A percentile compares a stretch with the other conserved stretches of the same genome.
Evolutionary conservation across 2,888 invertebrate species (phyloP).

Genomic region (Ochropleura plecta): DNA sequence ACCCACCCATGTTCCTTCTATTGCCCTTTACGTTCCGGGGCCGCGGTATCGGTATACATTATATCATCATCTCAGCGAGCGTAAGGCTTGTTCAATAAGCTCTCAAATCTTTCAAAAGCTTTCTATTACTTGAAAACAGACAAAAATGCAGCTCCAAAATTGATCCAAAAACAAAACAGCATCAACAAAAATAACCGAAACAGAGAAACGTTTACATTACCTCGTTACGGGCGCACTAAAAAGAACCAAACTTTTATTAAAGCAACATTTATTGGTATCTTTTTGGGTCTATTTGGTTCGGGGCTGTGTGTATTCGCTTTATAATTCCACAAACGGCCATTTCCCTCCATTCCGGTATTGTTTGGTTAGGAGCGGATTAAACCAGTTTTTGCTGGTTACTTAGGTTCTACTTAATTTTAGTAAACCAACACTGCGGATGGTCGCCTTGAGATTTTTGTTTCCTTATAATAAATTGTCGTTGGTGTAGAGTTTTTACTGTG

Average conservation of each 20-base stretch:
- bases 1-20: no score
- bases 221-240: constrained; percentile 52
- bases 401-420: constrained; percentile 69
- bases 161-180: constrained; percentile 29
- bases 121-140: neutral
- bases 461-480: constrained; percentile 49
- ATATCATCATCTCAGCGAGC: no score
- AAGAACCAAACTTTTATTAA: constrained; percentile 59
- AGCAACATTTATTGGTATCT: constrained; percentile 62
- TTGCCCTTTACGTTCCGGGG: no score
- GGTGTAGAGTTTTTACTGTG: constrained; percentile 38
- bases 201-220: constrained; percentile 43
- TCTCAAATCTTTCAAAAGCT: neutral
- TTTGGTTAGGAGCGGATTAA: constrained; percentile 76
- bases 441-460: constrained; percentile 64
- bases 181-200: constrained; percentile 35
- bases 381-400: constrained; percentile 70
- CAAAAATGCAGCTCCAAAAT: neutral
- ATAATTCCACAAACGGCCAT: constrained; percentile 68
- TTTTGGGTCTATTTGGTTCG: constrained; percentile 61
- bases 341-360: constrained; percentile 68
- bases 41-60: no score
- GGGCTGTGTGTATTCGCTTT: constrained; percentile 61
- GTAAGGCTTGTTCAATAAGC: neutral
- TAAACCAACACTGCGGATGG: constrained; percentile 63